These are phyloP conservation scores for Lichenostomus cassidix DNA, from an alignment of 2,113 vertebrate genomes.

Conservation along the genomic window DNA sequence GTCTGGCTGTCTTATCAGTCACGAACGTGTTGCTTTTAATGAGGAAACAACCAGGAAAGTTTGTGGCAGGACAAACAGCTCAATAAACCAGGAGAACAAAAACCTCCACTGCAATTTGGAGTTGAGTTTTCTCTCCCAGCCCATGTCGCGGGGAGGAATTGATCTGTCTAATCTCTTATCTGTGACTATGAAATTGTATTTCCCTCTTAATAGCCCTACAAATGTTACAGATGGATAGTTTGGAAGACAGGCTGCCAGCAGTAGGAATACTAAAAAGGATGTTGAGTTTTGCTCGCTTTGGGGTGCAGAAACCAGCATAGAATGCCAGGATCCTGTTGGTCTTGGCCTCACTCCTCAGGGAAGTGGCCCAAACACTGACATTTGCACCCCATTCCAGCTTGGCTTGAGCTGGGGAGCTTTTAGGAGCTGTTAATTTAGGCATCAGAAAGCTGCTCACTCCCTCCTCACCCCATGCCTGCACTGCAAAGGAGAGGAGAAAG, in stretches of 20 bases:
- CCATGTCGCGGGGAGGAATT: constrained; percentile 14
- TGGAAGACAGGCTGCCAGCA: background rate
- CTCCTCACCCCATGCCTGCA: background rate
- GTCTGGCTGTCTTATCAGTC: background rate
- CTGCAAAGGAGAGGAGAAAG: background rate
- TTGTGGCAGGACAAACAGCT: background rate
- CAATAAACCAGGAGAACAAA: background rate
- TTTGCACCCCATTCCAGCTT: background rate
- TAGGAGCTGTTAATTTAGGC: background rate
- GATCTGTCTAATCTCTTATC: constrained; percentile 73
- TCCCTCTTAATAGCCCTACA: constrained; percentile 69
- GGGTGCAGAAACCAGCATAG: background rate
- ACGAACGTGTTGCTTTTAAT: background rate
- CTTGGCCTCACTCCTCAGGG: background rate
- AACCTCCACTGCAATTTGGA: constrained; percentile 6
- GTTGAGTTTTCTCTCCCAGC: background rate
- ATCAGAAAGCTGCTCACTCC: background rate
- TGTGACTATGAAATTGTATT: constrained; percentile 75
- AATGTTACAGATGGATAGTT: constrained; percentile 60
- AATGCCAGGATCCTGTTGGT: background rate
- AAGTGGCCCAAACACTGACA: fast-evolving
- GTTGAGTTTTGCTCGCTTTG: background rate
- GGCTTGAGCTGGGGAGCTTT: background rate
- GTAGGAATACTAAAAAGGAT: constrained; percentile 23
- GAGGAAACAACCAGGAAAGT: background rate